Base-by-base conservation (phyloP, 2,797 vertebrate genomes). In the Galago senegalensis region DNA sequence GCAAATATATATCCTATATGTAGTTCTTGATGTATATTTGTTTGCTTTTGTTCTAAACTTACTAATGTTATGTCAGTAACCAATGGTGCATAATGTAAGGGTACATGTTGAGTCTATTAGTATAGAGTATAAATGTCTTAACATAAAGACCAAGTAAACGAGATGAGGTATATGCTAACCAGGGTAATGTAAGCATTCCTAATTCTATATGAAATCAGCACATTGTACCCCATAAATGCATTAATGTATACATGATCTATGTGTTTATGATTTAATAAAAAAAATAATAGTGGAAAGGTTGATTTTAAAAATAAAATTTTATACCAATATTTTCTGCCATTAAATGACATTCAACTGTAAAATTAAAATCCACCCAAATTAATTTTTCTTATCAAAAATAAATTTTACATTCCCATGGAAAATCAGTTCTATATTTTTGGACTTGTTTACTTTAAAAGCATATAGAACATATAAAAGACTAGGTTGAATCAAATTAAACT, bases 281-380 rank as follows among this genome's bases (percentile, higher is more conserved):
- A 49, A 49, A 49, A 37, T 87, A 17, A 86, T 70, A 82, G n/a
- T 60, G 25, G 56, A 34, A 67, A 88, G 43, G 1, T 73, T 93
- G 20, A 87, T 87, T 89, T 89, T n/a, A 75, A 83, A 95, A 58
- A n/a, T 93, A 49, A 77, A 89, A 76, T 90, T 84, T 79, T 60
- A 81, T 95, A 79, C 17, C 31, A 40, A 93, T 23, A 43, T 96
- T 91, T 95, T 91, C 53, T 95, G 27, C 46, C n/a, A 93, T 77
- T 93, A 94, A 89, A 43, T 97, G 91, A 60, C 16, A 84, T 95
- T 80, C 53, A 84, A 20, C 25, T 93, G 12, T 94, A 96, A 97
- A 94, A 77, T 95, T 93, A 81, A 89, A 94, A 79, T 87, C 20
- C 75, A 90, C 65, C 37, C 20, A 92, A 89, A 89, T 93, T 97